Conservation (phyloP, 2,113 vertebrate species). For the Thamnophis sirtalis region DNA sequence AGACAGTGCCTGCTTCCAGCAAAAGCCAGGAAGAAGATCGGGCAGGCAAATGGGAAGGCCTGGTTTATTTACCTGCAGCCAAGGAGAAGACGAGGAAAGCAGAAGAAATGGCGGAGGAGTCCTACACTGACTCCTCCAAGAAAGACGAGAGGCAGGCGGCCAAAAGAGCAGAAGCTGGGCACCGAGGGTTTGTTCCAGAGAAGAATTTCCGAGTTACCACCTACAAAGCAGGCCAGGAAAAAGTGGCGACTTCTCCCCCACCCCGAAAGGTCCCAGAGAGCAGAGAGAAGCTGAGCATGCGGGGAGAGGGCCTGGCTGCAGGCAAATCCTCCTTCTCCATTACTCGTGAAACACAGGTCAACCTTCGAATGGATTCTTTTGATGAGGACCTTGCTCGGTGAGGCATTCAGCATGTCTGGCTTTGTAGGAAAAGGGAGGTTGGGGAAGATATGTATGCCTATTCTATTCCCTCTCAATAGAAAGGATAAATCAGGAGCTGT, state of each 20-base stretch:
- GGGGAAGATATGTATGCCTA: background rate
- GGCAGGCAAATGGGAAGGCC: slow-evolving; percentile 85
- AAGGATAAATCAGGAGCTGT: background rate
- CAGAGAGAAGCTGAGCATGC: slow-evolving; percentile 76
- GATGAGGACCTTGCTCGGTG: slow-evolving; percentile 87
- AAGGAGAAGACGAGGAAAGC: slow-evolving; percentile 83
- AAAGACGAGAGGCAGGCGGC: slow-evolving; percentile 80
- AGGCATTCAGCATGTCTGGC: slow-evolving; percentile 30
- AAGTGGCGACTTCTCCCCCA: slow-evolving; percentile 70
- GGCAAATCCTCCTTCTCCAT: slow-evolving; percentile 78
- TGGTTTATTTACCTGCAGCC: slow-evolving; percentile 71
- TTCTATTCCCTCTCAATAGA: background rate
- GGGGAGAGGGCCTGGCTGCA: slow-evolving; percentile 73
- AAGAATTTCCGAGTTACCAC: slow-evolving; percentile 78
- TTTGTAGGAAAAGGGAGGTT: too few relatives aligned
- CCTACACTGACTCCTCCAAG: slow-evolving; percentile 74
- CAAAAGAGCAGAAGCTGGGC: slow-evolving; percentile 76
- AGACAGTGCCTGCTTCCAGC: slow-evolving; percentile 69
- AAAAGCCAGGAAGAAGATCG: slow-evolving; percentile 81
- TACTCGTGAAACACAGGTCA: slow-evolving; percentile 84
- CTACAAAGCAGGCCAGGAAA: slow-evolving; percentile 77
- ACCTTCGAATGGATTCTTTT: slow-evolving; percentile 87
- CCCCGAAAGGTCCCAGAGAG: slow-evolving; percentile 73
- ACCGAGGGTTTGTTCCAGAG: slow-evolving; percentile 80
- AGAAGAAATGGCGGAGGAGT: slow-evolving; percentile 77